Evolutionary conservation across 2,888 invertebrate species (phyloP), one percentile per base, ranked within the genome.

Genomic region (Adela reaumurella): DNA sequence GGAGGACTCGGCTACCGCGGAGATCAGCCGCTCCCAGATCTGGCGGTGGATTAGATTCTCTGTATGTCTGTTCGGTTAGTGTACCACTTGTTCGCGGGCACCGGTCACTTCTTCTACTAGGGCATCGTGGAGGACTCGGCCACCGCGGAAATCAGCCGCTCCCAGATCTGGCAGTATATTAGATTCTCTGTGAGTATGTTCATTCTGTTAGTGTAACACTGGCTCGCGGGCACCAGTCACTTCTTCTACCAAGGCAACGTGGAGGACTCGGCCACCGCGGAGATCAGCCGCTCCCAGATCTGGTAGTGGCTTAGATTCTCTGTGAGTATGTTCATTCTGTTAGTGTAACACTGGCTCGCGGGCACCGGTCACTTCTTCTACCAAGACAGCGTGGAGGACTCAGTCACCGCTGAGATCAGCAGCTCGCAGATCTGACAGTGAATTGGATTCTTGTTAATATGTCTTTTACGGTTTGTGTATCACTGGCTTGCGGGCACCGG

Each of bases 261-360:
- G 19, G 89, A 89, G 62, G 89, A 89, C 62, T 88, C 88, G 0
- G 88, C 89, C 3, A 89, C 89, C 0, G 88, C 88, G 1, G 89
- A 89, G 65, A 89, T 89, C 59, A 87, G 87, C 1, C 73, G 88
- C 47, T 83, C 82, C 19, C 88, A 88, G 67, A 78, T 89, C 49
- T 88, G 88, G 88, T 88, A 89, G 63, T 89, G 88, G 86, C 81
- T 87, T 50, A 69, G 83, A 50, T 87, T 87, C 60, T 65, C 76
- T 57, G 83, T 83, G 59, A 67, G 24, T 24, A n/a, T n/a, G n/a
- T n/a, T n/a, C n/a, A 79, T 88, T 49, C 70, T 87, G 42, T 89
- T 88, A 58, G 80, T 88, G 45, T 85, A 83, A 59, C 79, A 87
- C 55, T 89, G 88, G 88, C 61, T 88, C 52, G 79, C 76, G 2